phyloP scores from a whole-genome alignment of 2,797 vertebrate species.

The Emydoidea blandingii region DNA sequence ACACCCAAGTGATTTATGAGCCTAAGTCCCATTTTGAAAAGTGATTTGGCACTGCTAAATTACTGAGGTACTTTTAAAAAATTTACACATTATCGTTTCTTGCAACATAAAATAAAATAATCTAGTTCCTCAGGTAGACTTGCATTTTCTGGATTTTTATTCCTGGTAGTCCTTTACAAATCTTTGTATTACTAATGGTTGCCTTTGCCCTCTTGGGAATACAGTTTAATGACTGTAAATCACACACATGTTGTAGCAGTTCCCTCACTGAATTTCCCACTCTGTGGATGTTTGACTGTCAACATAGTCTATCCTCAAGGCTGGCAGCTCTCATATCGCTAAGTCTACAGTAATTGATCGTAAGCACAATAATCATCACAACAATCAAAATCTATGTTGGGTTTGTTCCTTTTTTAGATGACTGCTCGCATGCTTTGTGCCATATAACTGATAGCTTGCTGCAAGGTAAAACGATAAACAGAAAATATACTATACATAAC shows the following conservation, averaged over 20 bases:
- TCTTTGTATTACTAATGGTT: background rate
- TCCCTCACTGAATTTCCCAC: background rate
- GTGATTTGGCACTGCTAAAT: accelerated
- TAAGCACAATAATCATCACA: conserved; percentile 1
- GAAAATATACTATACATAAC: background rate
- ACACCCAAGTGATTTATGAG: background rate
- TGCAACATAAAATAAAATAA: background rate
- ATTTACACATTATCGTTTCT: background rate
- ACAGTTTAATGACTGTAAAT: background rate
- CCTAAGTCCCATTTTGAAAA: background rate
- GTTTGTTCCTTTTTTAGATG: background rate
- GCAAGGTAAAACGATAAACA: conserved; percentile 11
- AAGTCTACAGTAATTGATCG: background rate
- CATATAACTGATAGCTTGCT: background rate
- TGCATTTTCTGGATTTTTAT: background rate
- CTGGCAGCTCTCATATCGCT: background rate
- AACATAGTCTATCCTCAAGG: background rate
- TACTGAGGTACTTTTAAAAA: background rate
- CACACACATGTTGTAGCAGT: accelerated
- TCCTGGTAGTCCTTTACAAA: background rate
- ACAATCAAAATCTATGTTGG: background rate
- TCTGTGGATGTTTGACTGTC: background rate
- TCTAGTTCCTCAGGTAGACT: background rate
- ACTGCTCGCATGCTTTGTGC: background rate
- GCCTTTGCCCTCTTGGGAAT: accelerated